Evolutionary conservation across 2,888 invertebrate species (phyloP).

Genomic region (Megamerina dolium): DNA sequence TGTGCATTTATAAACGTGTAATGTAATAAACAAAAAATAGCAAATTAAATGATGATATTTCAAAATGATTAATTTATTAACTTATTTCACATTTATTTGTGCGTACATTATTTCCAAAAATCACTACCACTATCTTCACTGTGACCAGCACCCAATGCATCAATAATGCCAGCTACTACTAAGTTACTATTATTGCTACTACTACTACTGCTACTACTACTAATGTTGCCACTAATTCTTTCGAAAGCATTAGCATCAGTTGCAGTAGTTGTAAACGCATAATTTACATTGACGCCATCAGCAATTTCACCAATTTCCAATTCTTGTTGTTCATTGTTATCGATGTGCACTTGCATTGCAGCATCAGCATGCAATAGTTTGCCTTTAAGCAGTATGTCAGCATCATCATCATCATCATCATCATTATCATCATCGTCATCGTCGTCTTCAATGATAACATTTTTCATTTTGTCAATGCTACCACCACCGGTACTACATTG

Average conservation of each 20-base stretch:
- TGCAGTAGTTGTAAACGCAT: slow-evolving; percentile 2
- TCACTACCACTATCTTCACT: slow-evolving; percentile 21
- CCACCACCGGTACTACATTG: too few relatives aligned
- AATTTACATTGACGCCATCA: slow-evolving; percentile 10
- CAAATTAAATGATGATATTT: too few relatives aligned
- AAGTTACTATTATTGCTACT: slow-evolving; percentile 7
- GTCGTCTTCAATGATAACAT: slow-evolving; percentile 3
- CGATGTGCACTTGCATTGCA: too few relatives aligned
- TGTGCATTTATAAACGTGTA: too few relatives aligned
- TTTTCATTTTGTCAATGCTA: not conserved
- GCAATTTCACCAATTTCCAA: slow-evolving; percentile 20
- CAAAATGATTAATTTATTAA: too few relatives aligned
- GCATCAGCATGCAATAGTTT: slow-evolving; percentile 1
- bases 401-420: not conserved
- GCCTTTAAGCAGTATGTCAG: too few relatives aligned
- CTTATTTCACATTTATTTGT: too few relatives aligned
- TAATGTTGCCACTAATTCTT: too few relatives aligned
- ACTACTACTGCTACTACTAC: slow-evolving; percentile 7
- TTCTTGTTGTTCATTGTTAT: too few relatives aligned
- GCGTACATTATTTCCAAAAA: slow-evolving; percentile 17
- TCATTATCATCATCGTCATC: slow-evolving; percentile 1
- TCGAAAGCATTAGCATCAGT: not conserved
- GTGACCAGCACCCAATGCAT: not conserved
- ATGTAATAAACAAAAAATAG: too few relatives aligned
- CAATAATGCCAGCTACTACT: too few relatives aligned